Evolutionary conservation across 1,140 invertebrate species (phyloP).

Genomic region (Lepidotrigona ventralis): DNA sequence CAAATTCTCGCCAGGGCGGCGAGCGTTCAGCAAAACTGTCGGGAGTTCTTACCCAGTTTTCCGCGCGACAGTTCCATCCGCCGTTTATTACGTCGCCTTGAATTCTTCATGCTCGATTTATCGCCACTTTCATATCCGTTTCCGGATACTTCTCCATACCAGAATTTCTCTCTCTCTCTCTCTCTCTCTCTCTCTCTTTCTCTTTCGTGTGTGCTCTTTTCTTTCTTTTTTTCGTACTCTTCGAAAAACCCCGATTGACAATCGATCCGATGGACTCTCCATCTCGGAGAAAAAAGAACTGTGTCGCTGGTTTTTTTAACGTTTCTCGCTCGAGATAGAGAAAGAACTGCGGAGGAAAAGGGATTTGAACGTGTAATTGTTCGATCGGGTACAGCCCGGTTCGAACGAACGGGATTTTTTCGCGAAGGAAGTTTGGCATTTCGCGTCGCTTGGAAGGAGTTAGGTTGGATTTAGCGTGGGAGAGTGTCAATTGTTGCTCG

Average conservation of each 20-base stretch:
- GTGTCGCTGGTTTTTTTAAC: not conserved
- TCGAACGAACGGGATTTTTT: not conserved
- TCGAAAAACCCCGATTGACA: not conserved
- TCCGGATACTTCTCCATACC: too few relatives aligned
- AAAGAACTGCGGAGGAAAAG: not conserved
- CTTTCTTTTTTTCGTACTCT: too few relatives aligned
- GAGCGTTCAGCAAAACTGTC: not conserved
- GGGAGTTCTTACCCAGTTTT: not conserved
- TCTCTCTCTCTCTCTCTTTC: too few relatives aligned
- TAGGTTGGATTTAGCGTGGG: too few relatives aligned
- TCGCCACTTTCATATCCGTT: slow-evolving; percentile 17
- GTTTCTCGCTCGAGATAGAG: not conserved
- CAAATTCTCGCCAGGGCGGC: slow-evolving; percentile 18
- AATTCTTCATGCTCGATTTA: slow-evolving; percentile 29
- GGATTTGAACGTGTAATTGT: not conserved
- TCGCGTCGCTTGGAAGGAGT: too few relatives aligned
- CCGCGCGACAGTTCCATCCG: not conserved
- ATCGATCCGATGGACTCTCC: not conserved
- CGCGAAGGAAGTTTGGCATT: not conserved
- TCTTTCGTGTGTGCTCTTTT: too few relatives aligned
- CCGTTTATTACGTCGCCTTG: slow-evolving; percentile 24
- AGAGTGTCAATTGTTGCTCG: too few relatives aligned
- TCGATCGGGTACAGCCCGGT: not conserved
- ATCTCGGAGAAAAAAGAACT: not conserved
- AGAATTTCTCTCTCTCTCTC: not conserved